Base-by-base conservation (phyloP, 1,140 invertebrate species). In the Drosophila baimaii region DNA sequence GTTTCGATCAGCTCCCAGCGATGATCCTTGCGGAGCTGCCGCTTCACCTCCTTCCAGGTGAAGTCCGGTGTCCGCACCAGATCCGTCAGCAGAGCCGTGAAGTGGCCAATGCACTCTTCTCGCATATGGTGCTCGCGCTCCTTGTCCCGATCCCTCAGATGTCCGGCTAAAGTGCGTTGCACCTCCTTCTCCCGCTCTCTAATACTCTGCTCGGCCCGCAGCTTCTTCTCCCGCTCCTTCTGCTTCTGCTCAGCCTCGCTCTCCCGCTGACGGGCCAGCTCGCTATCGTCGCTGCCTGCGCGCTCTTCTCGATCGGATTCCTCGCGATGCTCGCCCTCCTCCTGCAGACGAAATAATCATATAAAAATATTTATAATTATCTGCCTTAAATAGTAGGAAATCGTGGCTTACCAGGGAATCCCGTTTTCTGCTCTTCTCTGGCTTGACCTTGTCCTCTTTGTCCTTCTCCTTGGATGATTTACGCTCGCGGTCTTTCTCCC, bases 71-170 rank as follows among this genome's bases (percentile, higher is more conserved):
- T 98, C 37, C 98, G 94, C 3, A 99, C 97, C 92, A 99, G 93
- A 93, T 99, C 99, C 21, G 97, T 97, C 4, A 99, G 93, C 21
- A 99, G 93, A 5, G 98, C 98, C 92, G 96, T 98, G 85, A 99
- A 99, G 92, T 98, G 97, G 92, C 99, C 94, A 51, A 99, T 96
- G 13, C 98, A 97, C 93, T 99, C 99, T 75, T 98, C 97, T 66
- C 98, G 95, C 92, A 98, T 97, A 90, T 99, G 98, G 89, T 98
- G 96, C 90, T 99, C 98, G n/a, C 98, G 93, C 93, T 99, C 99
- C 93, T 99, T 99, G 91, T 99, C 98, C 23, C 98, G 93, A 92
- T 99, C 98, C 9, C 98, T 94, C 72, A 99, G 94, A 91, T 98
- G 98, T 27, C 97, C 97, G 0, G 98, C 98, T 29, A 99, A 93